phyloP scores from a whole-genome alignment of 1,140 invertebrate genomes.

The Drosophila tani region DNA sequence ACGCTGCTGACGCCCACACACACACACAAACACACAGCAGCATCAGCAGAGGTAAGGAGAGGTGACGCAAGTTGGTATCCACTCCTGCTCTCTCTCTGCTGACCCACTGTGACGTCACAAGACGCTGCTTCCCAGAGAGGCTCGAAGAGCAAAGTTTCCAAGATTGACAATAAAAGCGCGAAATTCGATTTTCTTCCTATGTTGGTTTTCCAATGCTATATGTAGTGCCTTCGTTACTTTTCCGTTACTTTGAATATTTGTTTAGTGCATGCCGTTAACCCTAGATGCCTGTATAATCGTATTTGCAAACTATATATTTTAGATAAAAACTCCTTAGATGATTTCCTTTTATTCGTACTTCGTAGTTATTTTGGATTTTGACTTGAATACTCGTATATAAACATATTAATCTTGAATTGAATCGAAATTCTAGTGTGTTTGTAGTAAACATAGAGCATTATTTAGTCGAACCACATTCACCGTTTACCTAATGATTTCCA shows the following conservation, averaged over 20 bases:
- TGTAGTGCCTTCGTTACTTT: constrained; percentile 12
- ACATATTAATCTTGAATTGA: not conserved
- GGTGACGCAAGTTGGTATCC: constrained; percentile 7
- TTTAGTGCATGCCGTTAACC: constrained; percentile 34
- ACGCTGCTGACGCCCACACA: constrained; percentile 27
- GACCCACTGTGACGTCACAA: constrained; percentile 27
- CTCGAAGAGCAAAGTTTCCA: constrained; percentile 23
- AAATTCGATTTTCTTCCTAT: constrained; percentile 20
- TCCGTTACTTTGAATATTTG: constrained; percentile 12
- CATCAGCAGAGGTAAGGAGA: constrained; percentile 6
- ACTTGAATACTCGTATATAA: not conserved
- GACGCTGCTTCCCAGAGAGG: constrained; percentile 27
- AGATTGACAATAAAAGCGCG: constrained; percentile 5
- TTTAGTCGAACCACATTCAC: constrained; percentile 44
- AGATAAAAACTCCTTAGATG: constrained; percentile 1
- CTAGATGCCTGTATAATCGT: constrained; percentile 22
- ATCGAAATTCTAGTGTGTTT: not conserved
- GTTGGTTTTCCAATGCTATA: constrained; percentile 26
- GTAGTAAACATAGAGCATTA: constrained; percentile 25
- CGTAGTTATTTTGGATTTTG: constrained; percentile 49
- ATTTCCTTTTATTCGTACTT: constrained; percentile 11
- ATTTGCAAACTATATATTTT: constrained; percentile 2
- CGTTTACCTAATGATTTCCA: constrained; percentile 44
- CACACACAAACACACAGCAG: constrained; percentile 11
- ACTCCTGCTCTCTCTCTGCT: constrained; percentile 8